Percentiles rank a stretch among this genome's conserved stretches.
Evolutionary conservation across 37 sponge, comb jelly and placozoan species (phyloP).

Genomic region (Ephydatia muelleri): DNA sequence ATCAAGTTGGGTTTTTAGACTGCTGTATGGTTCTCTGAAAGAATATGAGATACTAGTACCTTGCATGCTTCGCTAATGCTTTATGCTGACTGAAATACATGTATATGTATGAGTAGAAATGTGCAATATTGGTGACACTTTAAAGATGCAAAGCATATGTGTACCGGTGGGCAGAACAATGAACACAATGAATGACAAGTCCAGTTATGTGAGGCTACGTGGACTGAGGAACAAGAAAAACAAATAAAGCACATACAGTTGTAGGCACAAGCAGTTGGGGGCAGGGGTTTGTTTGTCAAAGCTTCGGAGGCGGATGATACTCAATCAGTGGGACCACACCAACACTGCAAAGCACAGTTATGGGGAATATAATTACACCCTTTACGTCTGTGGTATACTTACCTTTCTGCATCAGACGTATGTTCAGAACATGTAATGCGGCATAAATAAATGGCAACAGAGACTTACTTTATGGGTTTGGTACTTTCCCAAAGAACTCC

Average conservation of each 20-base stretch:
- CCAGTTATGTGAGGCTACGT: neutral
- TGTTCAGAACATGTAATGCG: neutral
- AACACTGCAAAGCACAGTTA: conserved; percentile 12
- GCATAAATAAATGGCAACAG: too few species aligned
- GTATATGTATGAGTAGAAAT: too few species aligned
- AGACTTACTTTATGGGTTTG: conserved; percentile 23
- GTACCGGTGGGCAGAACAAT: neutral
- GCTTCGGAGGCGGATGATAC: neutral
- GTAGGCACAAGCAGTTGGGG: neutral
- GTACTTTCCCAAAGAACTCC: conserved; percentile 16
- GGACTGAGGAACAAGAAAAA: neutral
- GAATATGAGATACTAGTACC: too few species aligned
- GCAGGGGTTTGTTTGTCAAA: neutral
- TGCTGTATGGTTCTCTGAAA: too few species aligned
- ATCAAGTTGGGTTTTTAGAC: too few species aligned
- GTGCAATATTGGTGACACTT: too few species aligned
- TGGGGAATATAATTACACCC: neutral
- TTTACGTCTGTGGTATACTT: neutral
- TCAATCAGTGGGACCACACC: conserved; percentile 16
- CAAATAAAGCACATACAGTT: neutral
- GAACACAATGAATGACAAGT: neutral
- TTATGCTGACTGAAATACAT: too few species aligned
- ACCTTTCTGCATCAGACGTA: conserved; percentile 8
- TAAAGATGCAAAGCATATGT: neutral
- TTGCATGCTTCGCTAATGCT: too few species aligned